Evolutionary conservation across 1,140 invertebrate genomes (phyloP).

Genomic region (Drosophila albomicans): DNA sequence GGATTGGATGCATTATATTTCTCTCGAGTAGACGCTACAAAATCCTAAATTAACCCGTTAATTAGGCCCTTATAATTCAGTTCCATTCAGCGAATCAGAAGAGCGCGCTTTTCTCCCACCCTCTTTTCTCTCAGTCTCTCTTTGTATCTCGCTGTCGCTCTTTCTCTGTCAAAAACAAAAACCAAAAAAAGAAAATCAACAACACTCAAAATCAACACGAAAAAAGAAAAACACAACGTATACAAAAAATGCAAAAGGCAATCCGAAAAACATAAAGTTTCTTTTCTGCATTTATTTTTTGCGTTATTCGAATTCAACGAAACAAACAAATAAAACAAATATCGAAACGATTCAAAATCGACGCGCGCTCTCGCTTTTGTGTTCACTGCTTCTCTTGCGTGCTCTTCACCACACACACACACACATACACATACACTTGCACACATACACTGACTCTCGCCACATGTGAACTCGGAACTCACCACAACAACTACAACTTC

Average conservation of each 20-base stretch:
- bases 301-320: constrained; percentile 50
- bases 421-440: constrained; percentile 29
- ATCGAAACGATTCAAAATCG: constrained; percentile 57
- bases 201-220: constrained; percentile 25
- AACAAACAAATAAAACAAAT: constrained; percentile 41
- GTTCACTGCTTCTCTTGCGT: constrained; percentile 72
- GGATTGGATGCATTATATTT: constrained; percentile 47
- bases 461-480: constrained; percentile 29
- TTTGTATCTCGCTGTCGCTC: constrained; percentile 7
- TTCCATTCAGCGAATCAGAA: constrained; percentile 32
- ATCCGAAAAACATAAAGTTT: constrained; percentile 76
- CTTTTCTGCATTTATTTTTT: constrained; percentile 83
- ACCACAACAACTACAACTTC: constrained; percentile 28
- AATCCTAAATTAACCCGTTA: constrained; percentile 60
- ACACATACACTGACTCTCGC: constrained; percentile 17
- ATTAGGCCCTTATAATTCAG: constrained; percentile 48
- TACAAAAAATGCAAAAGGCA: constrained; percentile 43
- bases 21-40: constrained; percentile 50
- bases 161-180: background rate
- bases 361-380: constrained; percentile 65
- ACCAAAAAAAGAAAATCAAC: constrained; percentile 5
- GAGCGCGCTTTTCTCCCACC: constrained; percentile 24
- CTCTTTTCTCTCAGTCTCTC: background rate
- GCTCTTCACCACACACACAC: constrained; percentile 63
- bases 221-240: constrained; percentile 22